Conservation (phyloP, 1,140 invertebrate species). For the Pristionchus pacificus region DNA sequence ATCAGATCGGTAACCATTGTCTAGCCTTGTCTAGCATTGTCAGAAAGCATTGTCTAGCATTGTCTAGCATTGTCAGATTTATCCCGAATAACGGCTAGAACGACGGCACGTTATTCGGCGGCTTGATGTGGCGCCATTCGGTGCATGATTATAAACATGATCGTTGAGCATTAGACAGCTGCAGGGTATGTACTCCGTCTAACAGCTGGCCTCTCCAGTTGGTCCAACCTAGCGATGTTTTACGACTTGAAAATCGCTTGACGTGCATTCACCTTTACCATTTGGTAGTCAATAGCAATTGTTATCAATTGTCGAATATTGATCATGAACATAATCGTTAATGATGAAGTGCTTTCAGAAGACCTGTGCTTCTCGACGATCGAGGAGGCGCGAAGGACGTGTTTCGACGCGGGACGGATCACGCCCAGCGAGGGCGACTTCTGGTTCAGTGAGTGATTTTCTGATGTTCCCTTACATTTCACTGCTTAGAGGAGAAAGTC, state of each 20-base stretch:
- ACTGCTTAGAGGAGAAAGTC: too few species aligned
- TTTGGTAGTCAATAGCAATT: not conserved
- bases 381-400: conserved; percentile 25
- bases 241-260: too few species aligned
- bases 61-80: not conserved
- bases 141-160: too few species aligned
- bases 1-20: conserved; percentile 13
- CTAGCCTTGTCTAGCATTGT: not conserved
- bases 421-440: conserved; percentile 21
- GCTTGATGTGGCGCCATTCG: too few species aligned
- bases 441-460: conserved; percentile 19
- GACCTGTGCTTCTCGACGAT: conserved; percentile 23
- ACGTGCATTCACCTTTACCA: conserved; percentile 18
- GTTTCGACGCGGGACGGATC: conserved; percentile 17
- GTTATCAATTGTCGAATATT: not conserved
- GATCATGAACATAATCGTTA: not conserved
- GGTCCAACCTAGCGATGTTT: conserved; percentile 12
- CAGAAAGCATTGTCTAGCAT: not conserved
- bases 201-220: conserved; percentile 10
- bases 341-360: conserved; percentile 21
- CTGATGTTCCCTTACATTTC: too few species aligned
- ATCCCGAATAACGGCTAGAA: too few species aligned
- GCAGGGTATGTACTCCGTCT: conserved; percentile 20
- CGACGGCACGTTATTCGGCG: too few species aligned
- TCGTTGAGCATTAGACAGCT: too few species aligned